phyloP scores from a whole-genome alignment of 2,888 invertebrate genomes.

The Drosophila neonasuta region DNA sequence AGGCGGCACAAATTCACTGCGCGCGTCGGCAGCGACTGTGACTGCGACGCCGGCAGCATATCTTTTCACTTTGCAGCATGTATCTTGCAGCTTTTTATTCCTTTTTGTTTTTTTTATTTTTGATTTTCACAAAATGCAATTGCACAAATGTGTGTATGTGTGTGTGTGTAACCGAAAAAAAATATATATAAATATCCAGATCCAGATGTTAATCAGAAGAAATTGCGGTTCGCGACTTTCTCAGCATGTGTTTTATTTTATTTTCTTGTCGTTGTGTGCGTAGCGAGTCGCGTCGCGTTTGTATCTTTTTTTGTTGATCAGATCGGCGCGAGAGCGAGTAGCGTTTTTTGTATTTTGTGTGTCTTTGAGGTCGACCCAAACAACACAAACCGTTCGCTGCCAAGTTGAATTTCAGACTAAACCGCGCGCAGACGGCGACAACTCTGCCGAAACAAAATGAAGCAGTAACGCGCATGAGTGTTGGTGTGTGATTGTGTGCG shows the following conservation, averaged over 20 bases:
- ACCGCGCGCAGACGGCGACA: constrained; percentile 59
- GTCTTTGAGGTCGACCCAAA: constrained; percentile 10
- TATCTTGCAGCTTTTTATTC: constrained; percentile 35
- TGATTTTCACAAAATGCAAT: constrained; percentile 1
- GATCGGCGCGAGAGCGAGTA: constrained; percentile 46
- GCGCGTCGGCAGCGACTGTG: constrained; percentile 48
- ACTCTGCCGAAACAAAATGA: constrained; percentile 73
- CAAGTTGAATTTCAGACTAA: constrained; percentile 67
- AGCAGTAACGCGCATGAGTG: constrained; percentile 60
- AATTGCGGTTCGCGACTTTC: constrained; percentile 18
- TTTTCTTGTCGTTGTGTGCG: constrained; percentile 37
- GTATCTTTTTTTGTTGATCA: constrained; percentile 42
- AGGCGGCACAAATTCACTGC: constrained; percentile 63
- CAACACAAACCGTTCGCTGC: constrained; percentile 57
- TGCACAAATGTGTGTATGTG: neutral
- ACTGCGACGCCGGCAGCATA: constrained; percentile 61
- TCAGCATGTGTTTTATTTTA: constrained; percentile 15
- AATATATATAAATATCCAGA: constrained; percentile 30
- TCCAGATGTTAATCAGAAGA: constrained; percentile 35
- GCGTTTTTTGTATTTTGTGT: constrained; percentile 9
- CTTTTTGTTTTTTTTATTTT: constrained; percentile 14
- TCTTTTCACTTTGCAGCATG: constrained; percentile 58
- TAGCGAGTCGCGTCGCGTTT: constrained; percentile 46
- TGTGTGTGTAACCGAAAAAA: constrained; percentile 30
- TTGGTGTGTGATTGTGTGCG: constrained; percentile 36